Evolutionary conservation across 92 coral and sea anemone species (phyloP), one percentile per base, ranked within the genome.

Genomic region (Palythoa grandis): DNA sequence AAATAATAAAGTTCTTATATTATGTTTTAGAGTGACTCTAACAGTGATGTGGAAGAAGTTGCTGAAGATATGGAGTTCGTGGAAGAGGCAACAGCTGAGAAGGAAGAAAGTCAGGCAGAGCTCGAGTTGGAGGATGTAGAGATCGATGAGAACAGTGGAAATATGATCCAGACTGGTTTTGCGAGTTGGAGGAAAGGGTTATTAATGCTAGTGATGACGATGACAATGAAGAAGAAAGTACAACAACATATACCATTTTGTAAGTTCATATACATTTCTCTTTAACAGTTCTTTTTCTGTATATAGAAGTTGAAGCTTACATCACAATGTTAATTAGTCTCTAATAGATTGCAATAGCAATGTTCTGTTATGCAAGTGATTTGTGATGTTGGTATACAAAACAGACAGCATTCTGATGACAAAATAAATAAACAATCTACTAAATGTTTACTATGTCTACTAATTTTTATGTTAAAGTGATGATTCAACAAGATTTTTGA

Each of bases 91-190:
- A 60, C 67, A 60, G 67, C 25, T 60, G 67, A 60, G 67, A 74
- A 82, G 90, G 83, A 11, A 48, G 68, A 39, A 11, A 13, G 63
- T 71, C 48, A 38, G 86, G 86, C 53, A 58, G 90, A 87, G 80
- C 77, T 77, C 20, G 89, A 86, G 35, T 40, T 79, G 73, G 86
- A 87, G 91, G 70, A 73, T 20, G 61, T 74, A 52, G 76, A 72
- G 82, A 70, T 70, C 54, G 83, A 82, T 43, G 80, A 82, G 16
- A 60, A 60, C 67, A 60, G 16, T 60, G 91, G 66, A 22, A 60
- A 39, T 53, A 22, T 14, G 90, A 88, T 71, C 87, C 87, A 52
- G 91, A 74, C 52, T 88, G 91, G 91, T 71, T 74, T 82, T 82
- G 76, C 56, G 70, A 82, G 83, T 82, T 73, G 23, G 87, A 88